Base-by-base conservation (phyloP, 2,888 invertebrate genomes). In the Oegoconia quadripuncta region DNA sequence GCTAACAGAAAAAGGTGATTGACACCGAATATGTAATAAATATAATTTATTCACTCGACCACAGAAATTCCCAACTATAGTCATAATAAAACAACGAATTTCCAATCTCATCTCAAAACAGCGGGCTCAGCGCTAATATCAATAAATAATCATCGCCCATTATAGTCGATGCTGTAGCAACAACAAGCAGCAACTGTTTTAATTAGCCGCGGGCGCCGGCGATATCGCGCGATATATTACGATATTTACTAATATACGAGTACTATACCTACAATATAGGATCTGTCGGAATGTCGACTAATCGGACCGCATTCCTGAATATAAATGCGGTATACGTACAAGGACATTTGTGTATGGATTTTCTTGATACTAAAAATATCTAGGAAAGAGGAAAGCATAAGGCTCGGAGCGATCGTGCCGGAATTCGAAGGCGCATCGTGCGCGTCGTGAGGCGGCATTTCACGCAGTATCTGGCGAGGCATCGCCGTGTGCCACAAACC, bases 371-470 rank as follows among this genome's bases (percentile, higher is more conserved):
- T 22, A 42, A 44, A 36, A 40, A 25, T 27, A 23, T 35, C 34
- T 42, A 37, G 35, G 48, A 55, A 53, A 52, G 56, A n/a, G n/a
- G n/a, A 58, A 69, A 67, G 60, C 64, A 55, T 49, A 46, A 52
- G 42, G 63, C 65, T 64, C 41, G 48, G 49, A 64, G 71, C 63
- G 57, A 64, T 81, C 81, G 81, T 84, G 82, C 64, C 51, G 67
- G 75, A 67, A 79, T 78, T 66, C 55, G 60, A 64, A 57, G 67
- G 55, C 66, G 54, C 59, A 57, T 60, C 71, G 73, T 74, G 75
- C 60, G 53, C 59, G 74, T 84, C 83, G 84, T 84, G 83, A 81
- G 75, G 71, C 74, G 76, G 80, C 81, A 79, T 83, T 83, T 82
- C 77, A 79, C 77, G 80, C 71, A 68, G 58, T 86, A 86, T 86